Evolutionary conservation across 1,140 invertebrate species (phyloP).

Genomic region (Listronotus bonariensis): DNA sequence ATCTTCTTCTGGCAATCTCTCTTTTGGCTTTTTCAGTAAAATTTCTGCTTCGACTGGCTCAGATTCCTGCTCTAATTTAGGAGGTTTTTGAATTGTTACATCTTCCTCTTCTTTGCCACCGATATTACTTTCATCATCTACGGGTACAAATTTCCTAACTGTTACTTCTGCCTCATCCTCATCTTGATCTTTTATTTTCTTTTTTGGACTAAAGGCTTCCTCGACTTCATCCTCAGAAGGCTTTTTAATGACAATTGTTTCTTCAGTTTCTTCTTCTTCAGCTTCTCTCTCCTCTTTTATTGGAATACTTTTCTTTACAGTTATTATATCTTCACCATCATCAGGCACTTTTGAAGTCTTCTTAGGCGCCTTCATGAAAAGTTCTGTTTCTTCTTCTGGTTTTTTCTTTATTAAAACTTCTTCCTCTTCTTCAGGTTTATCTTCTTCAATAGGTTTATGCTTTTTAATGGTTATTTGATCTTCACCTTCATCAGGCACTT

Average conservation of each 20-base stretch:
- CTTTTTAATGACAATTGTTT: constrained; percentile 20
- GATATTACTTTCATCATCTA: constrained; percentile 18
- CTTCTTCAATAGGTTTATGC: constrained; percentile 36
- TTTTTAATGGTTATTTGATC: constrained; percentile 37
- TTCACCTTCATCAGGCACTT: constrained; percentile 24
- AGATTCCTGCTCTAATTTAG: constrained; percentile 54
- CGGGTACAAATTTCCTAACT: constrained; percentile 57
- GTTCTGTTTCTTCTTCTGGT: constrained; percentile 38
- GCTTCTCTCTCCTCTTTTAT: constrained; percentile 41
- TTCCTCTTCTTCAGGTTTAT: constrained; percentile 38
- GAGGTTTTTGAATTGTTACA: constrained; percentile 51
- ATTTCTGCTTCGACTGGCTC: constrained; percentile 34
- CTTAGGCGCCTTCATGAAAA: constrained; percentile 34
- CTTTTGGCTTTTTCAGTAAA: constrained; percentile 35
- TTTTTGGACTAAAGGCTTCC: background rate
- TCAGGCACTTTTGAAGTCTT: constrained; percentile 34
- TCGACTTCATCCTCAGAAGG: constrained; percentile 19
- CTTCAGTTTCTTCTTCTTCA: constrained; percentile 24
- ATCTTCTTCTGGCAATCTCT: constrained; percentile 50
- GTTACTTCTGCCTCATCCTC: constrained; percentile 40
- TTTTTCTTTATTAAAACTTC: constrained; percentile 9
- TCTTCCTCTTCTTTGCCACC: constrained; percentile 23
- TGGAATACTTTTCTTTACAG: constrained; percentile 42
- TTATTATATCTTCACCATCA: constrained; percentile 42
- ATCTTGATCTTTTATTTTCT: constrained; percentile 40